These are phyloP conservation scores for Busseola fusca DNA, from an alignment of 2,888 invertebrate genomes.

Conservation along the genomic window DNA sequence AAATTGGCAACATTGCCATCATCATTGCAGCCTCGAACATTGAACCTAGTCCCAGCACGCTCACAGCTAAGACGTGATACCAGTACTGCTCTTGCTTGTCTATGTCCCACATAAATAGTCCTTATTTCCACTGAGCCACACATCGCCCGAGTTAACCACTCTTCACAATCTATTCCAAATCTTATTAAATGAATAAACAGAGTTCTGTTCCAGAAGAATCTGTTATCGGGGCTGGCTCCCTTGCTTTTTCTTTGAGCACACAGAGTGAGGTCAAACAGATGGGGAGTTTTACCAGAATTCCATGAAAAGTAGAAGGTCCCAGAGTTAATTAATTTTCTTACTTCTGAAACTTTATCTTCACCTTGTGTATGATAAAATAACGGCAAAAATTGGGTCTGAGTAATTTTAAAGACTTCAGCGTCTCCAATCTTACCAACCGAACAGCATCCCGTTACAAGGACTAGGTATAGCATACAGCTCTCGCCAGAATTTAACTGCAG, in stretches of 20 bases:
- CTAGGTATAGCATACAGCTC: slow-evolving; percentile 95
- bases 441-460: slow-evolving; percentile 98
- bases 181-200: slow-evolving; percentile 97
- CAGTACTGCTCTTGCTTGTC: slow-evolving; percentile 98
- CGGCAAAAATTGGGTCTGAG: slow-evolving; percentile 97
- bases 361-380: slow-evolving; percentile 92
- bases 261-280: slow-evolving; percentile 96
- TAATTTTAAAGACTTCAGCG: slow-evolving; percentile 98
- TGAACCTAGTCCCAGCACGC: slow-evolving; percentile 98
- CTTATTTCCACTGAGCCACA: slow-evolving; percentile 99
- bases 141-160: slow-evolving; percentile 98
- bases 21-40: slow-evolving; percentile 99
- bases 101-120: slow-evolving; percentile 99
- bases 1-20: slow-evolving; percentile 99
- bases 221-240: slow-evolving; percentile 95
- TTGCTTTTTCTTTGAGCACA: slow-evolving; percentile 97
- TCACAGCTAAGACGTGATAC: slow-evolving; percentile 99
- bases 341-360: slow-evolving; percentile 90
- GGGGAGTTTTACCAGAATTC: slow-evolving; percentile 87
- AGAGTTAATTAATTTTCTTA: slow-evolving; percentile 97
- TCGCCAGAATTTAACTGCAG: slow-evolving; percentile 96
- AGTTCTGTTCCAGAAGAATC: slow-evolving; percentile 99
- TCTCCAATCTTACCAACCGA: slow-evolving; percentile 98
- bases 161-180: slow-evolving; percentile 96
- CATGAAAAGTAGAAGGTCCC: slow-evolving; percentile 99